These are phyloP conservation scores for Drosophila neocordata DNA, from an alignment of 1,140 invertebrate species.

Conservation along the genomic window DNA sequence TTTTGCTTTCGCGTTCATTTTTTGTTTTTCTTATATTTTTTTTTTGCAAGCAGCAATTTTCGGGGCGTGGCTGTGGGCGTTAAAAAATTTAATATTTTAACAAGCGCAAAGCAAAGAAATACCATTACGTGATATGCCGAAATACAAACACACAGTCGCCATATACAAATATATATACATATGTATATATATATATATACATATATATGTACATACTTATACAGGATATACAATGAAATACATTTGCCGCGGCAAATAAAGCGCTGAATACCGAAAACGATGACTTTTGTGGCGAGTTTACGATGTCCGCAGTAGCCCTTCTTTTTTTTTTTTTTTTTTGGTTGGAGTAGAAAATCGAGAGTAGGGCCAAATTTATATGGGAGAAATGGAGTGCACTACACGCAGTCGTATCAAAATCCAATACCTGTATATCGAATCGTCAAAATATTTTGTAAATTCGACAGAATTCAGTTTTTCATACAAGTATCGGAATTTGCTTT, in stretches of 20 bases:
- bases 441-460: background rate
- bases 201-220: conserved; percentile 16
- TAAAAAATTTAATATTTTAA: conserved; percentile 70
- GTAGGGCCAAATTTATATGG: conserved; percentile 15
- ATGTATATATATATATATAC: conserved; percentile 5
- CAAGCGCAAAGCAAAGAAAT: conserved; percentile 68
- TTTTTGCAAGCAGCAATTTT: conserved; percentile 38
- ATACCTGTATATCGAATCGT: background rate
- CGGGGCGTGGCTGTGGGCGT: conserved; percentile 4
- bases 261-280: conserved; percentile 57
- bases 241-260: conserved; percentile 43
- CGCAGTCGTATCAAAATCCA: background rate
- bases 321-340: background rate
- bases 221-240: conserved; percentile 43
- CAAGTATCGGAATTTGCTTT: too few relatives aligned
- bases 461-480: too few relatives aligned
- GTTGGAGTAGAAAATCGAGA: background rate
- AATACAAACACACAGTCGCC: conserved; percentile 14
- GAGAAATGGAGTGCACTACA: conserved; percentile 19
- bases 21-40: too few relatives aligned
- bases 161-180: conserved; percentile 5
- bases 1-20: conserved; percentile 28
- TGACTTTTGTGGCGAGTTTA: conserved; percentile 58
- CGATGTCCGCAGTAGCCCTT: conserved; percentile 65
- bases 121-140: conserved; percentile 66